Base-by-base conservation (phyloP, 2,888 invertebrate species). In the Adelphocoris suturalis region DNA sequence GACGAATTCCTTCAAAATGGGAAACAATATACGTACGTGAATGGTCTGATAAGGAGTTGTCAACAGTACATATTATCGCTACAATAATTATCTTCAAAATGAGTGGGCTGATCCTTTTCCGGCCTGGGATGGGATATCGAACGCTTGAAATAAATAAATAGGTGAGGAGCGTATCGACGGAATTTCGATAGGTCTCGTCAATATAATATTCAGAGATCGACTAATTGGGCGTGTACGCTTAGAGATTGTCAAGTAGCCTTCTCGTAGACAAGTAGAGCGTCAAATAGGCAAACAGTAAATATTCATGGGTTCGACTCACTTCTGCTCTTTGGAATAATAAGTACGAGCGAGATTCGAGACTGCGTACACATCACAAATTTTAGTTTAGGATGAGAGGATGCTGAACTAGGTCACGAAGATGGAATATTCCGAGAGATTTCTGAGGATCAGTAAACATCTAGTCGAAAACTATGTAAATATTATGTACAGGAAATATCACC, bases 271-370 rank as follows among this genome's bases (percentile, higher is more conserved):
- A 23, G 68, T 68, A 13, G 19, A 68, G 27, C 68, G 68, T 19
- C 19, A 68, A 68, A 68, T 68, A 27, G 19, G 68, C 23, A 19
- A 23, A 0, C 23, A 13, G 68, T 68, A 23, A 68, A 68, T 68
- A 68, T 68, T 68, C 68, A 68, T 68, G 68, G 68, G n/a, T 16
- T 16, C 27, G 23, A 11, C 68, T 68, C 68, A 68, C 19, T 68
- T 23, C 4, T 0, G 23, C 68, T 23, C 23, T 27, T 23, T 19
- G 68, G 68, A 19, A 61, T 61, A 61, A 52, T 52, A 52, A 37
- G 61, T 68, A 27, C 23, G 0, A 23, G n/a, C 23, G 23, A n/a
- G 68, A 23, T 23, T 68, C 12, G 68, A 68, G 23, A 68, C 23
- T 27, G 23, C 12, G 68, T 68, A 23, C 23, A 68, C 68, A 68